Conservation (phyloP, 2,888 invertebrate species). For the Apodemia duryi region DNA sequence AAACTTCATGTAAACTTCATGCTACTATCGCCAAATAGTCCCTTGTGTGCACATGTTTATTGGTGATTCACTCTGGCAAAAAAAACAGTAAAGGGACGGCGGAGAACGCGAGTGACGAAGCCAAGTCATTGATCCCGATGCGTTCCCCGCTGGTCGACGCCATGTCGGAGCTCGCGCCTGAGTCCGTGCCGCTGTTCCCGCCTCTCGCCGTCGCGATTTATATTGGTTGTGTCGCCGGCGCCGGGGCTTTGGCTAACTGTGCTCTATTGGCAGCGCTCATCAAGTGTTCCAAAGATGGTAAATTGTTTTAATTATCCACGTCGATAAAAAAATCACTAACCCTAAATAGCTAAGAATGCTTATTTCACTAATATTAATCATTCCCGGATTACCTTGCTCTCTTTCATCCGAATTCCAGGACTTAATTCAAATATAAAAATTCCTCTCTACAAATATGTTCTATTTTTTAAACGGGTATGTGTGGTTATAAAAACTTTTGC, state of each 20-base stretch:
- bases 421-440: neutral
- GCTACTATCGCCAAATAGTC: conserved; percentile 42
- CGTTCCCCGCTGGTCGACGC: conserved; percentile 65
- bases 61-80: conserved; percentile 67
- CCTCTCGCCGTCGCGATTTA: conserved; percentile 54
- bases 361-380: neutral
- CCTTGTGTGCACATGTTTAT: conserved; percentile 60
- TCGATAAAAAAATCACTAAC: neutral
- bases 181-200: conserved; percentile 53
- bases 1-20: conserved; percentile 32
- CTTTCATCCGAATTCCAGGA: neutral
- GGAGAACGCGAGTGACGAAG: conserved; percentile 64
- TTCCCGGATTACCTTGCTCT: neutral
- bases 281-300: conserved; percentile 71
- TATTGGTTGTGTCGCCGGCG: conserved; percentile 63
- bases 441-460: neutral
- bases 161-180: conserved; percentile 54
- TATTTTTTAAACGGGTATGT: neutral
- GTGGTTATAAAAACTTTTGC: neutral
- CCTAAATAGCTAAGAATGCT: neutral
- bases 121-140: conserved; percentile 74
- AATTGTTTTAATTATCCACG: conserved; percentile 24
- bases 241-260: conserved; percentile 64
- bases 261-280: conserved; percentile 62
- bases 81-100: conserved; percentile 57